Evolutionary conservation across 2,797 vertebrate genomes (phyloP), one percentile per base, ranked within the genome.

Genomic region (Crenuchus spilurus): DNA sequence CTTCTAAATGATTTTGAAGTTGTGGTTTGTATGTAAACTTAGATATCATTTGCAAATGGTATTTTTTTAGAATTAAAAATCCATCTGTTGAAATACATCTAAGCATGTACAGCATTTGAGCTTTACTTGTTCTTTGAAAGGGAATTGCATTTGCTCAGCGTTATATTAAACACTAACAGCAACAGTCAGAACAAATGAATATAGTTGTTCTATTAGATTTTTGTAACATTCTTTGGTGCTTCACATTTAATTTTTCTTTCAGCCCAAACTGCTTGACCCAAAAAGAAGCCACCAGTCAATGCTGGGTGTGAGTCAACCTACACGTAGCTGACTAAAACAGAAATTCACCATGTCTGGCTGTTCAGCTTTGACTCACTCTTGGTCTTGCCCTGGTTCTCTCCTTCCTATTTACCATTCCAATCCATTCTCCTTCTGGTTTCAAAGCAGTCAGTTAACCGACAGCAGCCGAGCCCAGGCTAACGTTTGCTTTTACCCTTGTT

Each of bases 331-430:
- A 54, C 24, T 44, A 26, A 39, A 64, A 64, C 57, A 24, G 55
- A 42, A 55, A 11, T 8, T 60, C 13, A 49, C 42, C 28, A 22
- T 37, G 31, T 31, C 44, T 44, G 14, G 5, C 52, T 51, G n/a
- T 48, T 61, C 18, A 61, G 11, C 35, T 54, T 75, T 75, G 74
- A 75, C 48, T 69, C 55, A 51, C 18, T n/a, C 10, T 44, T 16
- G 30, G 28, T 31, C 37, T 49, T 4, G 6, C 4, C 35, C 7
- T 26, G 16, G 7, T 16, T 54, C 33, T 13, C 20, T 9, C 26
- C 20, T 22, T 51, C 2, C 5, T 5, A 37, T 42, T 9, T 8
- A 39, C 14, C 37, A 10, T 33, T 31, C 4, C 10, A 24, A n/a
- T 14, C 4, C 8, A 16, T 46, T 16, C 41, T 24, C 10, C 10